Evolutionary conservation across 2,113 vertebrate species (phyloP).

Genomic region (Hymenochirus boettgeri): DNA sequence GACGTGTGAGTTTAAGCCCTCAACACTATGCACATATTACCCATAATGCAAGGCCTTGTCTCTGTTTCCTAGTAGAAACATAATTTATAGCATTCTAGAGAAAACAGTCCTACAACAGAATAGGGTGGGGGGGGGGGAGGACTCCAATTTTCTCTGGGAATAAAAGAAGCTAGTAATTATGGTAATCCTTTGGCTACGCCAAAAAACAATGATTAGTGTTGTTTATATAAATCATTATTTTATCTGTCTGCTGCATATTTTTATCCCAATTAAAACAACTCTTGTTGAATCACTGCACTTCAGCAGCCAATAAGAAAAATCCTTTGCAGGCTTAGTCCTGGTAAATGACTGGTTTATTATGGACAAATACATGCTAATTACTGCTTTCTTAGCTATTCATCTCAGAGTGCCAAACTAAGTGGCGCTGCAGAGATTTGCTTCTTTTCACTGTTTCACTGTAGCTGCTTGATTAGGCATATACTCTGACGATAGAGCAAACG

Average conservation of each 20-base stretch:
- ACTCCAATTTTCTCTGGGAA: no score
- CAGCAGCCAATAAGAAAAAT: conserved; percentile 3
- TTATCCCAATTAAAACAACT: neutral
- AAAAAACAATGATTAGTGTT: no score
- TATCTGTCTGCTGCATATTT: neutral
- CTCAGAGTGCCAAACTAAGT: conserved; percentile 21
- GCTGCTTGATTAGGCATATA: conserved; percentile 26
- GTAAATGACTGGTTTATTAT: conserved; percentile 9
- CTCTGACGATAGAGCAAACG: conserved; percentile 26
- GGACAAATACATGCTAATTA: conserved; percentile 21
- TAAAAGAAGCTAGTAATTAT: no score
- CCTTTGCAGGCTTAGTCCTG: neutral
- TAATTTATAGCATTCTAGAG: no score
- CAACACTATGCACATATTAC: no score
- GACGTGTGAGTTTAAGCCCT: no score
- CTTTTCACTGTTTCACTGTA: neutral
- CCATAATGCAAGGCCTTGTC: no score
- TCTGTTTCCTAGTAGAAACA: no score
- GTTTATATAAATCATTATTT: no score
- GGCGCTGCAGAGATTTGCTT: conserved; percentile 23
- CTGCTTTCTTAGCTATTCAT: conserved; percentile 10
- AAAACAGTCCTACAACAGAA: no score
- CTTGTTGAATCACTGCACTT: conserved; percentile 2
- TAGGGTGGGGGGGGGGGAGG: no score
- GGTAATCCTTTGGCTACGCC: no score